A percentile compares a stretch with the other conserved stretches of the same genome.
Evolutionary conservation across 1,140 invertebrate species (phyloP).

Genomic region (Pristionchus pacificus): DNA sequence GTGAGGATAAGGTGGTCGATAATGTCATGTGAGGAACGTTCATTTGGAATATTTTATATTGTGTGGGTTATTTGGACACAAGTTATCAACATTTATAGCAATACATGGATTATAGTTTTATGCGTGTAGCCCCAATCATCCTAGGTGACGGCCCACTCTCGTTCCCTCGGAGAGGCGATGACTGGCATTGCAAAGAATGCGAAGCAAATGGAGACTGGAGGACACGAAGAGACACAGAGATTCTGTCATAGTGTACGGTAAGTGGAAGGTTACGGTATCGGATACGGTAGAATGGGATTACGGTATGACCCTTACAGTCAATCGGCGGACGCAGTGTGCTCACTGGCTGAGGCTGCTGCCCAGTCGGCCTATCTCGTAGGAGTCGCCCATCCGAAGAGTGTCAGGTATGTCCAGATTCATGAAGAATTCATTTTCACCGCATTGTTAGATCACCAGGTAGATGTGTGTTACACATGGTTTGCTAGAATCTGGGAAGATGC

Average conservation of each 20-base stretch:
- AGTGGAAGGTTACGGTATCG: background rate
- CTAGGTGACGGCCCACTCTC: slow-evolving; percentile 85
- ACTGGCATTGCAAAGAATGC: slow-evolving; percentile 88
- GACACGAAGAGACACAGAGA: slow-evolving; percentile 77
- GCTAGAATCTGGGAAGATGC: too few relatives aligned
- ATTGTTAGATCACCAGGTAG: too few relatives aligned
- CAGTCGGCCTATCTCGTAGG: slow-evolving; percentile 90
- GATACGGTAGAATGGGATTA: background rate
- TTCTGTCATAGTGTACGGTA: slow-evolving; percentile 21
- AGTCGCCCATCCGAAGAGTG: slow-evolving; percentile 80
- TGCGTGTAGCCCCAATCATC: background rate
- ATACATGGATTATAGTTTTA: too few relatives aligned
- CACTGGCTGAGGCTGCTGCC: slow-evolving; percentile 84
- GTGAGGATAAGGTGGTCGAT: background rate
- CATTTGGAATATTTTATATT: too few relatives aligned
- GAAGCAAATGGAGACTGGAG: slow-evolving; percentile 78
- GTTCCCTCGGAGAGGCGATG: slow-evolving; percentile 77
- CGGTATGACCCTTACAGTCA: slow-evolving; percentile 59
- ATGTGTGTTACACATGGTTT: too few relatives aligned
- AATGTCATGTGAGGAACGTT: too few relatives aligned
- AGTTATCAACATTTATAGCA: too few relatives aligned
- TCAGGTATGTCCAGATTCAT: slow-evolving; percentile 59
- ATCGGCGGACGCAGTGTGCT: slow-evolving; percentile 81
- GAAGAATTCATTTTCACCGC: too few relatives aligned
- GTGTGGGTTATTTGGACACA: too few relatives aligned